Conservation (phyloP, 2,888 invertebrate genomes). For the Pilophorus perplexus region DNA sequence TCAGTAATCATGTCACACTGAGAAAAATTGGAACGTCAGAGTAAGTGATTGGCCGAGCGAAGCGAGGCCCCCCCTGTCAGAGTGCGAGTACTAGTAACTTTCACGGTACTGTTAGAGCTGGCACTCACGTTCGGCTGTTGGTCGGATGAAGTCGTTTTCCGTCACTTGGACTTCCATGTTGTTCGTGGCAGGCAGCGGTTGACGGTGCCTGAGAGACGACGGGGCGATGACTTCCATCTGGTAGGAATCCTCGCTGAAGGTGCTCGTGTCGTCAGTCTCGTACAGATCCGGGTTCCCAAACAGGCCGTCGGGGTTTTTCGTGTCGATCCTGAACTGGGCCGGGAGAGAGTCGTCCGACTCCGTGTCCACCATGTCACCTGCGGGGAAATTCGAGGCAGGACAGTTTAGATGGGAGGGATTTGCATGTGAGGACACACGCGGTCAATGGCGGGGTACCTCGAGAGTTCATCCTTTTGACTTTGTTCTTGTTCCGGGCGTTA, state of each 20-base stretch:
- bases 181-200: neutral
- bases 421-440: no score
- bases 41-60: no score
- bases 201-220: slow-evolving; percentile 23
- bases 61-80: no score
- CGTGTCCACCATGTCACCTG: slow-evolving; percentile 19
- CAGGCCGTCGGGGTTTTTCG: slow-evolving; percentile 38
- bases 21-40: no score
- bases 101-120: no score
- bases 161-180: slow-evolving; percentile 28
- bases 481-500: neutral
- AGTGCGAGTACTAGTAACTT: no score
- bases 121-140: neutral
- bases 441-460: no score
- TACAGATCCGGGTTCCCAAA: slow-evolving; percentile 20
- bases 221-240: slow-evolving; percentile 42
- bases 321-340: slow-evolving; percentile 42
- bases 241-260: slow-evolving; percentile 37
- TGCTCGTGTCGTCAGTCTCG: slow-evolving; percentile 27
- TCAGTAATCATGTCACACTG: no score
- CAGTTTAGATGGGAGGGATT: no score
- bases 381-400: neutral
- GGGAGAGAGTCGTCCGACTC: slow-evolving; percentile 36
- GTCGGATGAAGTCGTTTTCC: slow-evolving; percentile 8
- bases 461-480: slow-evolving; percentile 1